These are phyloP conservation scores for Phycodurus eques DNA, from an alignment of 2,113 vertebrate species.

Conservation along the genomic window DNA sequence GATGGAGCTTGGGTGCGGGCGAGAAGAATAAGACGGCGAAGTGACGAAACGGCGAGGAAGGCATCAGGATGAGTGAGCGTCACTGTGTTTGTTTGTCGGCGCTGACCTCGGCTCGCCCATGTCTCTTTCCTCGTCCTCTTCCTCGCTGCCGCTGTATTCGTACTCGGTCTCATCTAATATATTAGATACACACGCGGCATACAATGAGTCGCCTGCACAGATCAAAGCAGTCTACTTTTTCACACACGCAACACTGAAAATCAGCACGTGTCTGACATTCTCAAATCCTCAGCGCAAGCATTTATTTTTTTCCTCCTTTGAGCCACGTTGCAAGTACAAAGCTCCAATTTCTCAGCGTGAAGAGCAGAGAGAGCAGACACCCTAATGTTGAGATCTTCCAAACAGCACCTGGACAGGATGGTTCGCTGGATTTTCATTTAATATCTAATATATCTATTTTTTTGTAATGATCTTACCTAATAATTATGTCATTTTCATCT, in stretches of 20 bases:
- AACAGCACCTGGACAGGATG: no score
- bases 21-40: neutral
- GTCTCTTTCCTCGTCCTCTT: conserved; percentile 93
- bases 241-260: conserved; percentile 30
- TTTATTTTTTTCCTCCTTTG: conserved; percentile 24
- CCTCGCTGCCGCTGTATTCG: conserved; percentile 97
- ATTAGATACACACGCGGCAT: neutral
- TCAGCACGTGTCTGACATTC: conserved; percentile 28
- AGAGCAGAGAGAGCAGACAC: conserved; percentile 42
- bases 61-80: neutral
- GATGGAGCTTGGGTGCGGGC: conserved; percentile 78
- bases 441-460: no score
- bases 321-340: conserved; percentile 36
- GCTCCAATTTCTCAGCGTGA: conserved; percentile 13
- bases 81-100: neutral
- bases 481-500: neutral
- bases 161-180: conserved; percentile 93
- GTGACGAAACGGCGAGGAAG: neutral
- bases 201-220: conserved; percentile 7
- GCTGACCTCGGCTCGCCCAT: conserved; percentile 89
- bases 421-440: no score
- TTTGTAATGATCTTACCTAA: no score
- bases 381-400: neutral
- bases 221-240: conserved; percentile 25
- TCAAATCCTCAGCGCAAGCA: conserved; percentile 15